Evolutionary conservation across 2,888 invertebrate species (phyloP), one percentile per base, ranked within the genome.

Genomic region (Lithophane ornitopus): DNA sequence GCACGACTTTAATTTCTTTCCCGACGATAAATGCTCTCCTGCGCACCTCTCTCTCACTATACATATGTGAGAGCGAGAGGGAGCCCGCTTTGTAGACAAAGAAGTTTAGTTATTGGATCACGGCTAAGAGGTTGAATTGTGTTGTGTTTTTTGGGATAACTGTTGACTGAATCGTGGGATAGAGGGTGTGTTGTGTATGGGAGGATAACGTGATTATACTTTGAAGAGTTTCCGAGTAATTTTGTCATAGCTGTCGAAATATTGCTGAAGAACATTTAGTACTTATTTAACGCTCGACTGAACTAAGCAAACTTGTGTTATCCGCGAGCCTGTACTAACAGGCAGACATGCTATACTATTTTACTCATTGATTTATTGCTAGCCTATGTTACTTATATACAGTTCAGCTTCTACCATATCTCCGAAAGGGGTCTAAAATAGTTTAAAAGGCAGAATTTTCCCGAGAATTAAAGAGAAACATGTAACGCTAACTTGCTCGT

Each of bases 1-100:
- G 93, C 91, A 93, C 94, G 93, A 95, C 95, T 95, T 96, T 96
- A 96, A 96, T 96, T 96, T 94, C 96, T 95, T 95, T 93, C 91
- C 91, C 89, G 88, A 92, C 94, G 94, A 95, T 95, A 94, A 95
- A 95, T 95, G 95, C 92, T 92, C 90, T 87, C 82, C 62, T 87
- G 89, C 89, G 88, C 90, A 88, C 91, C 82, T 94, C 94, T 88
- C 89, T 82, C 81, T 94, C 92, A 87, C 80, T 84, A 81, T 69
- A 67, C 77, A 71, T 68, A 58, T 34, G 91, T 84, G 70, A 79
- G 90, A 95, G 78, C 75, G 90, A 85, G 94, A 94, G 70, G 59
- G 79, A 80, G 68, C 70, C 68, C 70, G 81, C 87, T 88, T 88
- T 91, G 90, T 89, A 92, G 92, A 94, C 93, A 92, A 94, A 93